Evolutionary conservation across 2,888 invertebrate species (phyloP).

Genomic region (Aromia moschata): DNA sequence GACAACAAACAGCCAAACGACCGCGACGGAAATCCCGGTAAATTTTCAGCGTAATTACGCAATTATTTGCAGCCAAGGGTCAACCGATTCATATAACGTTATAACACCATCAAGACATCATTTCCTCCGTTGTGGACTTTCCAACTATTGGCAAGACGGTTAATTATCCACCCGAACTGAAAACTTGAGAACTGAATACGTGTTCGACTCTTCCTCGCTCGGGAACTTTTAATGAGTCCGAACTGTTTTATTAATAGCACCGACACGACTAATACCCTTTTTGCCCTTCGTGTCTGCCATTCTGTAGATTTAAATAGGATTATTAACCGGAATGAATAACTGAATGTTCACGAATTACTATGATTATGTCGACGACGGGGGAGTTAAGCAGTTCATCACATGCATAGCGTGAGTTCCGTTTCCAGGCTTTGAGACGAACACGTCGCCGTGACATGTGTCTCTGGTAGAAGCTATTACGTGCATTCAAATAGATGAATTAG

Average conservation of each 20-base stretch:
- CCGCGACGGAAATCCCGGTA: too few relatives aligned
- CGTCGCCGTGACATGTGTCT: slow-evolving; percentile 33
- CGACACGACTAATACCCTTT: slow-evolving; percentile 33
- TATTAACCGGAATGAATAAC: slow-evolving; percentile 42
- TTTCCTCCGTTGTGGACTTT: slow-evolving; percentile 29
- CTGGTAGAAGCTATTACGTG: slow-evolving; percentile 25
- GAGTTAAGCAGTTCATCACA: slow-evolving; percentile 41
- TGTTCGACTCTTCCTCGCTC: slow-evolving; percentile 33
- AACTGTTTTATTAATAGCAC: slow-evolving; percentile 39
- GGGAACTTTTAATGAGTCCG: slow-evolving; percentile 43
- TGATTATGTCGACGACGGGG: slow-evolving; percentile 36
- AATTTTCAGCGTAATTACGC: too few relatives aligned
- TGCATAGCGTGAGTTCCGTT: slow-evolving; percentile 33
- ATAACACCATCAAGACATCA: slow-evolving; percentile 31
- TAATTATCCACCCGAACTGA: slow-evolving; percentile 34
- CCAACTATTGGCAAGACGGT: slow-evolving; percentile 31
- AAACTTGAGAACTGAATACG: slow-evolving; percentile 28
- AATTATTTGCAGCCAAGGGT: slow-evolving; percentile 10
- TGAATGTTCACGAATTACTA: slow-evolving; percentile 35
- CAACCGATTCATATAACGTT: slow-evolving; percentile 26
- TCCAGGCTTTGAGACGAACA: slow-evolving; percentile 33
- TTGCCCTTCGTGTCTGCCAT: slow-evolving; percentile 26
- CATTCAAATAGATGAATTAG: slow-evolving; percentile 28
- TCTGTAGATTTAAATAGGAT: slow-evolving; percentile 41
- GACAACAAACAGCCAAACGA: too few relatives aligned